Conservation (phyloP, 2,797 vertebrate genomes). For the Pseudocheirus occidentalis region DNA sequence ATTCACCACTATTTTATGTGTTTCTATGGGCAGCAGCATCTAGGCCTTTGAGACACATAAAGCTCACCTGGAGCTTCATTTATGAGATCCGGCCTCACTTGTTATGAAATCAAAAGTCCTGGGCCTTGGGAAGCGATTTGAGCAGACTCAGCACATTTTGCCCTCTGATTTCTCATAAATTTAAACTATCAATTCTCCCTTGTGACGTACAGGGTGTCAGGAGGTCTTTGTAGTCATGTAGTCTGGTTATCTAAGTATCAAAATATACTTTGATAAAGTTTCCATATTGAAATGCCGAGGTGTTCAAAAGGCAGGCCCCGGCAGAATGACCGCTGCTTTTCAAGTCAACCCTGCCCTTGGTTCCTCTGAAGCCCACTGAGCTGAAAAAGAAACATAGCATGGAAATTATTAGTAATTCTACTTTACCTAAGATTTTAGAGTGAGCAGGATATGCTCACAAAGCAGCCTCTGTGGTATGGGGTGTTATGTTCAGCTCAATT, state of each 20-base stretch:
- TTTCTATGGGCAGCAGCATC: background rate
- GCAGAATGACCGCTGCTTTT: constrained; percentile 76
- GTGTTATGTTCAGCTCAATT: constrained; percentile 76
- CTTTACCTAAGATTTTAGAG: constrained; percentile 82
- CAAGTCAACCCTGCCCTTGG: background rate
- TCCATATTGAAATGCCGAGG: constrained; percentile 69
- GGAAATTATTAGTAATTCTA: constrained; percentile 84
- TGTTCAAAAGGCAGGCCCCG: constrained; percentile 75
- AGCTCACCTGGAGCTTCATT: background rate
- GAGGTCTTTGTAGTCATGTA: constrained; percentile 69
- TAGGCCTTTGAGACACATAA: background rate
- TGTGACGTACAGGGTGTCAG: constrained; percentile 69
- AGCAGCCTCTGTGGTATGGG: constrained; percentile 73
- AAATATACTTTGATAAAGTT: constrained; percentile 71
- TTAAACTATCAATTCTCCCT: constrained; percentile 61
- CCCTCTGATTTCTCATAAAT: constrained; percentile 60
- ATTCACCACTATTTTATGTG: background rate
- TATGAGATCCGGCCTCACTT: background rate
- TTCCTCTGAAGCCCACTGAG: constrained; percentile 73
- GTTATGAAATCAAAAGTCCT: background rate
- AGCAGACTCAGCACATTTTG: constrained; percentile 69
- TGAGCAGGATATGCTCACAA: constrained; percentile 77
- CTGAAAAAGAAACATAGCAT: constrained; percentile 80
- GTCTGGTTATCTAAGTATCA: constrained; percentile 78
- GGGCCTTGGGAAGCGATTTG: constrained; percentile 34